These are phyloP conservation scores for Aselliscus stoliczkanus DNA, from an alignment of 2,797 vertebrate species.

Conservation along the genomic window DNA sequence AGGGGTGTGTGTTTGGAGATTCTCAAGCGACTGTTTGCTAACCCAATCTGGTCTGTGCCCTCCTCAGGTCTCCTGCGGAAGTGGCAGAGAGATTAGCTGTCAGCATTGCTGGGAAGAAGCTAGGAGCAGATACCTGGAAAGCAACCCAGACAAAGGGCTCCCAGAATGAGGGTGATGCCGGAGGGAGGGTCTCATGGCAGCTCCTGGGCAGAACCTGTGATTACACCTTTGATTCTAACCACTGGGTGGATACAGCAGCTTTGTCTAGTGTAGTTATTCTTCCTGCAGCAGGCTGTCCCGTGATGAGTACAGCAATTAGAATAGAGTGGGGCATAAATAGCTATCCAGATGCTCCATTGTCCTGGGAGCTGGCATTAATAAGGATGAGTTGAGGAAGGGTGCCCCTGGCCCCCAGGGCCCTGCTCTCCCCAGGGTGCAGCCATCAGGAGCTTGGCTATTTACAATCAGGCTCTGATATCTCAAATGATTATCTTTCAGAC, in stretches of 20 bases:
- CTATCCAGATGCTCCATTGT: slow-evolving; percentile 13
- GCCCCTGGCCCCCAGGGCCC: background rate
- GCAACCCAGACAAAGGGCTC: background rate
- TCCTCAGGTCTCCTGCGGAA: background rate
- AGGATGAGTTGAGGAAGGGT: background rate
- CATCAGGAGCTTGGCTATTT: background rate
- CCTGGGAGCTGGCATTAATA: background rate
- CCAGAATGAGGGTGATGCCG: background rate
- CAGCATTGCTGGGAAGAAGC: slow-evolving; percentile 34
- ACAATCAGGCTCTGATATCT: slow-evolving; percentile 28
- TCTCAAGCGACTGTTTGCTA: slow-evolving; percentile 51
- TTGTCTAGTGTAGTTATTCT: slow-evolving; percentile 1
- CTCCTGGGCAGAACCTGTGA: slow-evolving; percentile 48
- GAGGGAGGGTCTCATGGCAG: slow-evolving; percentile 15
- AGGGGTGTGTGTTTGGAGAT: slow-evolving; percentile 24
- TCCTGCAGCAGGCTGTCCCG: background rate
- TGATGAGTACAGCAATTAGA: slow-evolving; percentile 54
- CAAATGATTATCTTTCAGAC: slow-evolving; percentile 63
- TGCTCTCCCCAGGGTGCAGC: slow-evolving; percentile 6
- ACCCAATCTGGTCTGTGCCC: slow-evolving; percentile 16
- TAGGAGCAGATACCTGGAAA: slow-evolving; percentile 12
- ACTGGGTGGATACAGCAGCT: background rate
- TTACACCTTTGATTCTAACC: slow-evolving; percentile 61
- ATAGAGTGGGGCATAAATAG: background rate
- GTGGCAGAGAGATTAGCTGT: background rate